phyloP scores from a whole-genome alignment of 2,113 vertebrate genomes.

The Sinocyclocheilus maitianheensis region DNA sequence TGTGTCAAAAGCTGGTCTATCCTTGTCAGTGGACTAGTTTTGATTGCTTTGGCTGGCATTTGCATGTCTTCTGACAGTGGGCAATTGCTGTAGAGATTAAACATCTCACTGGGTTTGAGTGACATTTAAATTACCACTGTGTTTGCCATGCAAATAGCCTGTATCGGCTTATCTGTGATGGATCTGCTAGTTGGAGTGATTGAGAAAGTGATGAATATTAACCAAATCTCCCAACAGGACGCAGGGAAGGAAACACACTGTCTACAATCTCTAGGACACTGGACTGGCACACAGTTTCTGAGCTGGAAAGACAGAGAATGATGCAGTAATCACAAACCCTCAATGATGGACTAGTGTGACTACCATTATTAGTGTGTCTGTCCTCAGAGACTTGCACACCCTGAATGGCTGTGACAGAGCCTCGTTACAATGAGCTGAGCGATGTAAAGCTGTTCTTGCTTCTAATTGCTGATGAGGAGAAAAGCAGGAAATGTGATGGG shows the following conservation, averaged over 20 bases:
- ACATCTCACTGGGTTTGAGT: constrained; percentile 54
- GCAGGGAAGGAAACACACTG: background rate
- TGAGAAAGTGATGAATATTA: constrained; percentile 59
- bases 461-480: background rate
- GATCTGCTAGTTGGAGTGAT: constrained; percentile 40
- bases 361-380: constrained; percentile 16
- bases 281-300: constrained; percentile 29
- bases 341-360: constrained; percentile 34
- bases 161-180: constrained; percentile 39
- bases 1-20: background rate
- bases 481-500: background rate
- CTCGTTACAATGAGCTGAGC: background rate
- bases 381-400: background rate
- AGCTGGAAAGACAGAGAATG: constrained; percentile 38
- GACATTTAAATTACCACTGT: constrained; percentile 55
- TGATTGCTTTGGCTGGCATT: constrained; percentile 35
- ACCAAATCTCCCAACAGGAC: background rate
- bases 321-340: constrained; percentile 37
- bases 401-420: background rate
- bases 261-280: background rate
- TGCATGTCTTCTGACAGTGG: constrained; percentile 29
- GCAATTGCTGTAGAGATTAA: constrained; percentile 19
- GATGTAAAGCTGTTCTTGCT: background rate
- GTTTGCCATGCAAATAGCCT: constrained; percentile 46
- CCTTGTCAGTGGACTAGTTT: constrained; percentile 24